Percentiles rank a stretch among this genome's conserved stretches.
These are phyloP conservation scores for Cephus sareptanus DNA, from an alignment of 2,888 invertebrate genomes.

Conservation along the genomic window DNA sequence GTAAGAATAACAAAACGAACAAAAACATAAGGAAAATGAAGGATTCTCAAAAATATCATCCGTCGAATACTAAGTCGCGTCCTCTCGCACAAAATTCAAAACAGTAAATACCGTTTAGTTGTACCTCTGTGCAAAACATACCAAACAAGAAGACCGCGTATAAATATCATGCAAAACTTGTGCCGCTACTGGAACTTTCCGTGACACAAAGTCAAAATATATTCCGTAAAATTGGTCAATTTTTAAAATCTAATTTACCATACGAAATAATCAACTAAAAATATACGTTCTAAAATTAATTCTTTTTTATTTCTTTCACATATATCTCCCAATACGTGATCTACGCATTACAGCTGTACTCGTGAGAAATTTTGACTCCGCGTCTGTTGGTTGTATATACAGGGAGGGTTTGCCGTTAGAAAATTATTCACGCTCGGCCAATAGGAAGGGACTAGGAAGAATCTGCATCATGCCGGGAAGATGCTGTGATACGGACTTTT, in stretches of 20 bases:
- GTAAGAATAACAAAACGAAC: background rate
- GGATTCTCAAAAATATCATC: no score
- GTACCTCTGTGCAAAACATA: background rate
- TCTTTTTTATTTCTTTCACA: no score
- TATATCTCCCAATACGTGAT: no score
- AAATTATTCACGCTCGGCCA: background rate
- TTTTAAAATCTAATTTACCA: no score
- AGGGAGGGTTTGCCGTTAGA: background rate
- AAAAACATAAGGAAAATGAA: no score
- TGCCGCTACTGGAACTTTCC: background rate
- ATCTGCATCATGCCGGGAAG: background rate
- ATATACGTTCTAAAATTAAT: no score
- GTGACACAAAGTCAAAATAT: background rate
- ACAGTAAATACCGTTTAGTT: background rate
- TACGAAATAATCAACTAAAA: no score
- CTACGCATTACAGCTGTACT: background rate
- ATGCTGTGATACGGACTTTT: background rate
- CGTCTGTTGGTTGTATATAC: background rate
- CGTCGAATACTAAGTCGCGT: background rate
- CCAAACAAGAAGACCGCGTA: background rate
- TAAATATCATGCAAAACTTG: background rate
- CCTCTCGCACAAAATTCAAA: background rate
- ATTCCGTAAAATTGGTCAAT: background rate
- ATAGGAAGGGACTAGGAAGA: background rate
- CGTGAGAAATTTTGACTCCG: background rate